Evolutionary conservation across 2,113 vertebrate species (phyloP).

Genomic region (Coptodon rendalli): DNA sequence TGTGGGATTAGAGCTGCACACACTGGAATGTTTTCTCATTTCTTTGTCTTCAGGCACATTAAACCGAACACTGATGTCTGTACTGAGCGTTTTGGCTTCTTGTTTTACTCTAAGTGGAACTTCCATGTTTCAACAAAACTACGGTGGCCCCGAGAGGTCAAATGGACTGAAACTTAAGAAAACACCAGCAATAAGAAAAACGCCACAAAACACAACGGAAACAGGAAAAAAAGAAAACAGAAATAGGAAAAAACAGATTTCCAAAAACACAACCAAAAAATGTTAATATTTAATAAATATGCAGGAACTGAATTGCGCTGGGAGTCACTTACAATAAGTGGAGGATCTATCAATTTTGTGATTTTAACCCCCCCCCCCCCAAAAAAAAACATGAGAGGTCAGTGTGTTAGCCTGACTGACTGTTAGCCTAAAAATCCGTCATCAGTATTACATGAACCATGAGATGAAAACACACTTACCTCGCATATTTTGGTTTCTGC

Average conservation of each 20-base stretch:
- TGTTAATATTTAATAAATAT: background rate
- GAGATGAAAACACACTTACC: background rate
- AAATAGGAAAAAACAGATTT: background rate
- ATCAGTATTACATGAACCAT: background rate
- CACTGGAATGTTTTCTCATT: background rate
- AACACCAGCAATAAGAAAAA: background rate
- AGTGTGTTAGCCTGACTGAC: background rate
- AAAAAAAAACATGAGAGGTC: background rate
- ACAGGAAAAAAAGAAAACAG: background rate
- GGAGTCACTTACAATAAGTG: background rate
- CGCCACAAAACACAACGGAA: background rate
- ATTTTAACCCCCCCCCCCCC: background rate
- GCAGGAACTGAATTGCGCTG: background rate
- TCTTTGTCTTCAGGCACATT: background rate
- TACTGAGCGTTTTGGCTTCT: background rate
- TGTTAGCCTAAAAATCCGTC: background rate
- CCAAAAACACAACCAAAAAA: background rate
- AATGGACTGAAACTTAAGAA: background rate
- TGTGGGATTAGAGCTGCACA: background rate
- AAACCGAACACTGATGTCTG: background rate
- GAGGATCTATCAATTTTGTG: background rate
- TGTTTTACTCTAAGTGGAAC: background rate
- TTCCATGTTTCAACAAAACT: background rate
- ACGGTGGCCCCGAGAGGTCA: background rate
- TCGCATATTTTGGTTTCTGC: background rate